Base-by-base conservation (phyloP, 2,113 vertebrate species). In the Talpa occidentalis region DNA sequence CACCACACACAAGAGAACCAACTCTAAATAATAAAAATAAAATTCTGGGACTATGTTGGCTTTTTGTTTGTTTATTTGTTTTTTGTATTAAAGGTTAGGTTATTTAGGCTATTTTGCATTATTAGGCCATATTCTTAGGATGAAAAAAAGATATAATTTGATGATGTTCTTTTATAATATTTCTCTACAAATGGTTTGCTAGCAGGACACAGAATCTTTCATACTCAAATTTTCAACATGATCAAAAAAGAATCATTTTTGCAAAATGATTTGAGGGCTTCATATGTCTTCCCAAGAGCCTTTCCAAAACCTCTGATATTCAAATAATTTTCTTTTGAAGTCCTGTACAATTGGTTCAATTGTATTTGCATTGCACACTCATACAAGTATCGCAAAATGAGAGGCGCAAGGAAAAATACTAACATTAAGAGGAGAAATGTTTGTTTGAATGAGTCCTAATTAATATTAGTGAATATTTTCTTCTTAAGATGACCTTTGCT, bases 401-500 rank as follows among this genome's bases (percentile, higher is more conserved):
- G 56, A 21, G 1, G 2, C 28, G 17, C 30, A 40, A 42, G 80
- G 69, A 78, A 35, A 17, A 24, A 40, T 2, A 42, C 56, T 5
- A 59, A 60, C 74, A 22, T 64, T n/a, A 66, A 28, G 30, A 91
- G 79, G 87, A 93, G 85, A 87, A 83, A 35, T 54, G 40, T 76
- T 78, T 82, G 35, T 64, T 78, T 35, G n/a, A 87, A 44, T 70
- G 42, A 32, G 64, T 22, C 64, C 67, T 70, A 69, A 87, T 80
- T 52, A 70, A 66, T 59, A 67, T 81, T 62, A 77, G 81, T 66
- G 94, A 76, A 37, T 76, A 90, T 84, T 96, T 95, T 80, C 60
- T 28, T 95, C 80, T 74, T 69, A n/a, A 91, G 64, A 74, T 90
- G 95, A 76, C 87, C 87, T 95, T 91, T 84, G 79, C 59, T 83